phyloP scores from a whole-genome alignment of 2,888 invertebrate species.

The Gandaritis pyraliata region DNA sequence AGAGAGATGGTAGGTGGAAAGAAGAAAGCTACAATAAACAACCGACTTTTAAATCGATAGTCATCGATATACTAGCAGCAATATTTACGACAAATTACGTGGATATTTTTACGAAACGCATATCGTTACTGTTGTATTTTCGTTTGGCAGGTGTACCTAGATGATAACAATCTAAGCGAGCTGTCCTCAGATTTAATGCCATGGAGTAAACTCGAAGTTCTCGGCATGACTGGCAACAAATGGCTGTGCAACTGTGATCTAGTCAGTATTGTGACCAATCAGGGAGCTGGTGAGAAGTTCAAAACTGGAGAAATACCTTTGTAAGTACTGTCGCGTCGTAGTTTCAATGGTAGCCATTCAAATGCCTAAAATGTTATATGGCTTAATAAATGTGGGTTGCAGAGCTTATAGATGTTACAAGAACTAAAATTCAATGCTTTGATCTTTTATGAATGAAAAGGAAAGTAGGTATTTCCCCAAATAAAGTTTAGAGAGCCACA shows the following conservation, averaged over 20 bases:
- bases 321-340: conserved; percentile 59
- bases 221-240: conserved; percentile 86
- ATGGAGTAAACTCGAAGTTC: conserved; percentile 81
- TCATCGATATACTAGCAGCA: neutral
- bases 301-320: conserved; percentile 68
- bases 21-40: too few relatives aligned
- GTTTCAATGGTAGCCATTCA: neutral
- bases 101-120: conserved; percentile 3
- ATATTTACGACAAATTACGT: neutral
- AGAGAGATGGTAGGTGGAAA: too few relatives aligned
- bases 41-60: neutral
- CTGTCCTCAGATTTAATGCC: conserved; percentile 80
- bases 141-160: conserved; percentile 83
- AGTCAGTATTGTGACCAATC: conserved; percentile 69
- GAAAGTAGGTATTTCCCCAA: neutral
- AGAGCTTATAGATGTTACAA: neutral
- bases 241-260: conserved; percentile 87
- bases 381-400: neutral
- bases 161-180: conserved; percentile 85
- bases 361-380: neutral
- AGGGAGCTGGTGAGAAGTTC: conserved; percentile 71
- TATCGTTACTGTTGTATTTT: conserved; percentile 2
- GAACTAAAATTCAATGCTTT: too few relatives aligned
- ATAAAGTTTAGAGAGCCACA: conserved; percentile 12
- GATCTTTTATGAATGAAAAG: neutral